phyloP scores from a whole-genome alignment of 2,797 vertebrate genomes.

The Spondyliosoma cantharus region DNA sequence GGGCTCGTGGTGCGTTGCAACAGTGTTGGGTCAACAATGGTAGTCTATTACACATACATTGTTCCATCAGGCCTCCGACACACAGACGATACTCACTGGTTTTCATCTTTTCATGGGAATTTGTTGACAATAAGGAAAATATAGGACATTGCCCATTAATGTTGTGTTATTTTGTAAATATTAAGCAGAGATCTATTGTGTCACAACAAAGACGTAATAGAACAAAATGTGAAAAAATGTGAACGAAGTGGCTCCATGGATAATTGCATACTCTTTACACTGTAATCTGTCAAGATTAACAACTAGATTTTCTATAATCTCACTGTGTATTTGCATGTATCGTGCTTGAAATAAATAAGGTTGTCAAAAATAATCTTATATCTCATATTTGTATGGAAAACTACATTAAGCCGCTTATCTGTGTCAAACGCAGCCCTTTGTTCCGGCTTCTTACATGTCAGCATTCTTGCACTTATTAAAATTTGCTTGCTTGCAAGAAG shows the following conservation, averaged over 20 bases:
- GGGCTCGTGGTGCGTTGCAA: neutral
- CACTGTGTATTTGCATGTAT: neutral
- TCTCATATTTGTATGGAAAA: constrained; percentile 49
- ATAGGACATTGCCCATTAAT: neutral
- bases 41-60: neutral
- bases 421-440: constrained; percentile 63
- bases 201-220: neutral
- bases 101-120: neutral
- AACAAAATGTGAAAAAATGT: neutral
- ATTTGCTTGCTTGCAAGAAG: constrained; percentile 87
- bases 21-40: neutral
- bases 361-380: constrained; percentile 25
- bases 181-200: neutral
- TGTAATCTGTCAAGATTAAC: neutral
- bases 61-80: neutral
- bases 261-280: neutral
- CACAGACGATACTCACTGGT: neutral
- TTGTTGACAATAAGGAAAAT: neutral
- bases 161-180: constrained; percentile 12
- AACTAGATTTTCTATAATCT: neutral
- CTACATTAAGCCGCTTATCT: constrained; percentile 66
- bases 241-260: neutral
- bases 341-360: constrained; percentile 17
- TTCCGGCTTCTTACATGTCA: constrained; percentile 79
- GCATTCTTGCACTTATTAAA: constrained; percentile 82